phyloP scores from a whole-genome alignment of 2,888 invertebrate species.

The Lymantria monacha region DNA sequence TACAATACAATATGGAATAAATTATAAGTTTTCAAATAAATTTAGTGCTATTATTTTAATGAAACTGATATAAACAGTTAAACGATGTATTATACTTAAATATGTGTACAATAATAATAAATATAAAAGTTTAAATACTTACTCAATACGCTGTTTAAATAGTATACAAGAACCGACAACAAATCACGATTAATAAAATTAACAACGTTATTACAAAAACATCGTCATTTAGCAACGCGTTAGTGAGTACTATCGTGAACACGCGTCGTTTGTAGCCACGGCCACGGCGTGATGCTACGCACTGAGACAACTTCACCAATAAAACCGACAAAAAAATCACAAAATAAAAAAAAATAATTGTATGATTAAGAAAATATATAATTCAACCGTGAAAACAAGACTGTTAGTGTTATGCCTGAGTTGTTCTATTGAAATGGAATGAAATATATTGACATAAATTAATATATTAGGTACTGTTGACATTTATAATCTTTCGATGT shows the following conservation, averaged over 20 bases:
- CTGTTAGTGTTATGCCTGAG: constrained; percentile 33
- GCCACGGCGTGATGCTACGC: constrained; percentile 30
- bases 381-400: constrained; percentile 43
- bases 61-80: no score
- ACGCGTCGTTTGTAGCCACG: constrained; percentile 39
- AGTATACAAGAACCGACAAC: constrained; percentile 7
- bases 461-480: constrained; percentile 46
- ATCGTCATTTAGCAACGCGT: constrained; percentile 49
- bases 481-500: constrained; percentile 30
- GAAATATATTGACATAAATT: constrained; percentile 56
- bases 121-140: neutral
- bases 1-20: no score
- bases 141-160: constrained; percentile 3
- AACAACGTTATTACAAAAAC: constrained; percentile 37
- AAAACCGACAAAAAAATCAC: constrained; percentile 13
- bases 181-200: constrained; percentile 14
- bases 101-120: neutral
- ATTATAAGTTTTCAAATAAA: no score
- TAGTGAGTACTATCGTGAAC: constrained; percentile 56
- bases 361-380: constrained; percentile 36
- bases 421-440: constrained; percentile 45
- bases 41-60: no score
- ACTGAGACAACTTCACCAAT: constrained; percentile 16
- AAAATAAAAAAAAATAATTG: constrained; percentile 23
- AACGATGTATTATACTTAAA: no score